Evolutionary conservation across 2,888 invertebrate genomes (phyloP).

Genomic region (Himalopsyche tibetana): DNA sequence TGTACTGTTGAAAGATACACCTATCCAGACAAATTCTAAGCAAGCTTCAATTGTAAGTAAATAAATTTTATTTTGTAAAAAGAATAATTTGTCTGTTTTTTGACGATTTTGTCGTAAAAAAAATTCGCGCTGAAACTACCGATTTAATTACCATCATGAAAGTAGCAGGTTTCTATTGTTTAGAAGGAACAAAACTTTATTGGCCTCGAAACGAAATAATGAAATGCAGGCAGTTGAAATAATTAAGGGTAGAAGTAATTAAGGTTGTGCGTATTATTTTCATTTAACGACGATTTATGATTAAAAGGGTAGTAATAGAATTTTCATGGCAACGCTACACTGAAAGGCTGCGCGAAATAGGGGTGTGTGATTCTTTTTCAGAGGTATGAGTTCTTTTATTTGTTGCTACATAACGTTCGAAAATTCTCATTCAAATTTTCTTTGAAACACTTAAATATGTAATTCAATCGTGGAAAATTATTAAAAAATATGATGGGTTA

Average conservation of each 20-base stretch:
- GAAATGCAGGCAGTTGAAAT: conserved; percentile 38
- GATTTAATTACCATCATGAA: conserved; percentile 19
- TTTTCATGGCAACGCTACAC: conserved; percentile 19
- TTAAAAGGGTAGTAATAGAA: conserved; percentile 47
- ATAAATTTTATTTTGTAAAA: no score
- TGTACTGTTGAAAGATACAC: no score
- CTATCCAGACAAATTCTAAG: no score
- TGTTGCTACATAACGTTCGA: no score
- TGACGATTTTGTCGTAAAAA: no score
- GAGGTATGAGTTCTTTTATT: neutral
- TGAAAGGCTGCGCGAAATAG: conserved; percentile 13
- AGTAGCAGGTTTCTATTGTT: conserved; percentile 28
- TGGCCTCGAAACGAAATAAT: conserved; percentile 42
- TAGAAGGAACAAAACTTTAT: conserved; percentile 10
- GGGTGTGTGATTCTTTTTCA: conserved; percentile 16
- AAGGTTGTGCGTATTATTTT: conserved; percentile 49
- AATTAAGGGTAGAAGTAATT: conserved; percentile 34
- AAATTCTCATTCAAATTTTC: no score
- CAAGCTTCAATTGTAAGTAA: no score
- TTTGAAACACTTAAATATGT: no score
- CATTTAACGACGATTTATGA: conserved; percentile 53
- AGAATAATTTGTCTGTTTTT: no score
- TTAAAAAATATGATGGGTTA: no score
- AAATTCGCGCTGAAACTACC: neutral
- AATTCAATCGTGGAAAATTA: no score